Base-by-base conservation (phyloP, 2,888 invertebrate species). In the Trisateles emortualis region DNA sequence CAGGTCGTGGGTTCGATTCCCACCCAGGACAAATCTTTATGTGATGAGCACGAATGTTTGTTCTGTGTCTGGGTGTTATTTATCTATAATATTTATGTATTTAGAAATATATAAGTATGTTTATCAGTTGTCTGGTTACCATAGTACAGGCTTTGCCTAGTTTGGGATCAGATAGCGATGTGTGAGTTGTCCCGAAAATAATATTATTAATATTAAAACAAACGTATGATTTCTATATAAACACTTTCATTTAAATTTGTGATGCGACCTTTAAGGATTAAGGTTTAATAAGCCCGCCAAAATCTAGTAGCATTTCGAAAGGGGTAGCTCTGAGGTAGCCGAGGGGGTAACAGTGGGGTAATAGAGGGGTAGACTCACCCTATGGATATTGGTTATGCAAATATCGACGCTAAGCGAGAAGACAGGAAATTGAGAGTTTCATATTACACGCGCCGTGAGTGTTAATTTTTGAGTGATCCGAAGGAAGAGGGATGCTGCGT, bases 331-430 rank as follows among this genome's bases (percentile, higher is more conserved):
- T 19, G n/a, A 19, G 29, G 16, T 36, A 36, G 22, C 36, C 38
- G n/a, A 13, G 17, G 32, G 32, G 17, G 36, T 13, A 17, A 39
- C 6, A 30, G 30, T 30, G 13, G 11, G 35, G 40, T 17, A 39
- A 32, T 24, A 9, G 16, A 24, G 35, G 35, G 44, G 33, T 9
- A 26, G 29, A 16, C 35, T 26, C 68, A 45, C 58, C 56, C 66
- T 8, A 24, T 56, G 44, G 54, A 69, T 68, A 68, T 68, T 68
- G 67, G 68, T 59, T 69, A 69, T 69, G 68, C 67, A 63, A 68
- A 68, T 69, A 56, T 66, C 33, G 33, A 43, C 47, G 55, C 29
- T 56, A 40, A 50, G 50, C 52, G 67, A 38, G 22, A 24, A 38
- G 46, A 10, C 56, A 58, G 67, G 70, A 68, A 69, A 68, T 69